phyloP scores from a whole-genome alignment of 2,797 vertebrate species.

The Scolopax bukidnonensis region DNA sequence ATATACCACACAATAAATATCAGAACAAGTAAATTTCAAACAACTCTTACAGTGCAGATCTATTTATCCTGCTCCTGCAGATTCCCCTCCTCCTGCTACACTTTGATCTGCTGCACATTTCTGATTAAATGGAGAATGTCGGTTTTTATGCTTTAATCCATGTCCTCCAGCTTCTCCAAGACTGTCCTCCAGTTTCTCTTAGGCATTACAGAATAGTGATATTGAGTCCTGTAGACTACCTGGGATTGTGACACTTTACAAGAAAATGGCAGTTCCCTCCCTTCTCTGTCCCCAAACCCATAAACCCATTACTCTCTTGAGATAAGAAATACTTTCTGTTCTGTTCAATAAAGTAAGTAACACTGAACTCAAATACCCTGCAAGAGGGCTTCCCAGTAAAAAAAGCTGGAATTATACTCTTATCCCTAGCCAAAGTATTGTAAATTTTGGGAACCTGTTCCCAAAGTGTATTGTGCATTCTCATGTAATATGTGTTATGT shows the following conservation, averaged over 20 bases:
- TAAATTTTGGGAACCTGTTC: background rate
- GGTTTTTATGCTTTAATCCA: background rate
- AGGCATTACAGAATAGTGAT: background rate
- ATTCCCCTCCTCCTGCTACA: background rate
- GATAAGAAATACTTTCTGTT: background rate
- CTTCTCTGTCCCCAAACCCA: background rate
- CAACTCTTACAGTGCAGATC: background rate
- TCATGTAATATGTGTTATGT: background rate
- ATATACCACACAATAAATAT: background rate
- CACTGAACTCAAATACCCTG: background rate
- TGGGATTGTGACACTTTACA: background rate
- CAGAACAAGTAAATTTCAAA: background rate
- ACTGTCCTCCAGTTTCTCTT: background rate
- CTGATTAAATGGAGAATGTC: background rate
- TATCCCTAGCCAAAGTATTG: background rate
- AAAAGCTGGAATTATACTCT: background rate
- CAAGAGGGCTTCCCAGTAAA: background rate
- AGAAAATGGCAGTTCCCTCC: background rate
- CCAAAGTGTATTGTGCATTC: background rate
- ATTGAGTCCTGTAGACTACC: background rate
- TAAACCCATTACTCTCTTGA: background rate
- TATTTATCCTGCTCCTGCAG: background rate
- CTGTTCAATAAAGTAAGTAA: background rate
- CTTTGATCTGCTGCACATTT: background rate
- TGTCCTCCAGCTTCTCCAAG: background rate